These are phyloP conservation scores for Apostichopus californicus DNA, from an alignment of 35 echinoderm and acorn worm genomes.

Conservation along the genomic window DNA sequence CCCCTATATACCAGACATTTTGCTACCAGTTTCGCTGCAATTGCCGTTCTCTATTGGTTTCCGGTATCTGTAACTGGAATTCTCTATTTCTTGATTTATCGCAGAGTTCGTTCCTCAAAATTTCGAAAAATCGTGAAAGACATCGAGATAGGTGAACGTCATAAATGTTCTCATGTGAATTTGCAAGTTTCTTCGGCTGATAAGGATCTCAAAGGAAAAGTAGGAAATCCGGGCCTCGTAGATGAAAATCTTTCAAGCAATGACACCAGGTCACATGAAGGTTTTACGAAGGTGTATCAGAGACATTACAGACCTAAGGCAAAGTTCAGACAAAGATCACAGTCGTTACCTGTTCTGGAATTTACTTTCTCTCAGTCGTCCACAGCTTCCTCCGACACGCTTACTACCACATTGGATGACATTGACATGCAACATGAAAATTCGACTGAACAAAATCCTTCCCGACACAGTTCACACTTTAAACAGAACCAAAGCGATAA, in stretches of 20 bases:
- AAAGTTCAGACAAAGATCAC: not conserved
- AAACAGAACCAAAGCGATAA: not conserved
- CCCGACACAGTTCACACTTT: not conserved
- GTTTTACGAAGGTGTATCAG: too few species aligned
- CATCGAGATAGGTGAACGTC: too few species aligned
- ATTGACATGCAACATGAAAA: not conserved
- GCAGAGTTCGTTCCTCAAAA: not conserved
- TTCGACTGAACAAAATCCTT: not conserved
- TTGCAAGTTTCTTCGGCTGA: too few species aligned
- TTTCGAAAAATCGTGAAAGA: not conserved
- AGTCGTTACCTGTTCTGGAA: not conserved
- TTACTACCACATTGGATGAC: not conserved
- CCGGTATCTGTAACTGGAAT: not conserved
- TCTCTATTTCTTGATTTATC: constrained; percentile 1
- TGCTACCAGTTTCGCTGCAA: not conserved
- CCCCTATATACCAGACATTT: constrained; percentile 1
- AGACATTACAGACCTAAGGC: not conserved
- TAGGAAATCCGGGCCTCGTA: too few species aligned
- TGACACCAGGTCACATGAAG: too few species aligned
- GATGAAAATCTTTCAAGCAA: too few species aligned
- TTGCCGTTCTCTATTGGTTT: not conserved
- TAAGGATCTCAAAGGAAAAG: too few species aligned
- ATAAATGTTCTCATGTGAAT: too few species aligned
- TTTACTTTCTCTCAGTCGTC: not conserved
- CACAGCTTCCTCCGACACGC: not conserved